Base-by-base conservation (phyloP, 2,113 vertebrate species). In the Macquaria ambigua region DNA sequence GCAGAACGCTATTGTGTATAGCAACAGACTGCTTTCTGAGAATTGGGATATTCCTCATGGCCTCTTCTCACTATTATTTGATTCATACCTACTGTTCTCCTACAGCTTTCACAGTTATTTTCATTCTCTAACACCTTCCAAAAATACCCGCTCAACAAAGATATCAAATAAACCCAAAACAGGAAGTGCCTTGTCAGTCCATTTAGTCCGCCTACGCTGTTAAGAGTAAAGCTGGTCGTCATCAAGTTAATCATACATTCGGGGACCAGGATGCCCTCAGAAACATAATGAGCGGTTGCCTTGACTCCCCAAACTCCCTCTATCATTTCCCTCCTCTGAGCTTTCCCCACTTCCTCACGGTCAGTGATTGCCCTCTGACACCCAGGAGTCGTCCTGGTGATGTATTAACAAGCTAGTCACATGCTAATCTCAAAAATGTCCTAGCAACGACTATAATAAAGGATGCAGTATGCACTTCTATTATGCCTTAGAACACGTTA, bases 231-330 rank as follows among this genome's bases (percentile, higher is more conserved):
- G 79, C 79, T 90, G 88, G 11, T 61, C 21, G 8, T 69, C 75
- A 23, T 85, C 83, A 87, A 74, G 89, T 92, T 92, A 94, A 93
- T 93, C 82, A 94, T 92, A 81, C 18, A 84, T 72, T 34, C 1
- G 0, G 21, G 28, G 28, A 59, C 25, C 67, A 6, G 39, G 55
- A 66, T 68, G 53, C 6, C 20, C 18, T 79, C 39, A 66, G 43
- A 69, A 74, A 53, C 28, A 63, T 28, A 62, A 76, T 7, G 3
- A 46, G 48, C 6, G 5, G 81, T 87, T 79, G 78, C 81, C 83
- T 76, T 77, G 90, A 92, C 91, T 87, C 77, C 82, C 21, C 48
- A 83, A 82, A 83, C 55, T 82, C 83, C 53, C 46, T 46, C 59
- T 28, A 2, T 41, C 50, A 52, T 53, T 58, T 61, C 12, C n/a